Base-by-base conservation (phyloP, 2,113 vertebrate species). In the Canis aureus region DNA sequence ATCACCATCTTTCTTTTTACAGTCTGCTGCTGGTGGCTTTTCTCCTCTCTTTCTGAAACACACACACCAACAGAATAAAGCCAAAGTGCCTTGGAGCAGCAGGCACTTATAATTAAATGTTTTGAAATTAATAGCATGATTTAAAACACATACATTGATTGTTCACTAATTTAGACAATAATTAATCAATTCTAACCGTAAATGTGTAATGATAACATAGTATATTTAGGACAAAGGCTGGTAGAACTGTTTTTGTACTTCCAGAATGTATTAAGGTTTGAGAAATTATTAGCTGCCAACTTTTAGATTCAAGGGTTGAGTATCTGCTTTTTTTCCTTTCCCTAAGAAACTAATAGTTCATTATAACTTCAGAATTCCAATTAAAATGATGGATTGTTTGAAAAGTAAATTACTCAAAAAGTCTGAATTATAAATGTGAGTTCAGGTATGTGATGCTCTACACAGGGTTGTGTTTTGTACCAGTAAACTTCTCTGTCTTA, bases 341-440 rank as follows among this genome's bases (percentile, higher is more conserved):
- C 92, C 93, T 95, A 73, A 84, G 93, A 96, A 97, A 95, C 89
- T 80, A 98, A 74, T 95, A 94, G 96, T 98, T 97, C 95, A 96
- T 98, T 98, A 96, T 97, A 97, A 92, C 95, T 94, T 98, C 95
- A 96, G 87, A 95, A 95, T 95, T 95, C 94, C 97, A 96, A 97
- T 98, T 97, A 98, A 97, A 96, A 96, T 96, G 97, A 98, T 97
- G 95, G 90, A 98, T 97, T 97, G 71, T 94, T 92, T 95, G 94
- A 97, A 88, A 97, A 92, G 87, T 78, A 19, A 84, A 95, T 89
- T 82, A 71, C 80, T 95, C 83, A 93, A 94, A 95, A 80, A 80
- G 67, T 91, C 55, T 97, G 87, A 95, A 92, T 97, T 96, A 97
- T 97, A 82, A 94, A 96, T 96, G 73, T 79, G 94, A 81, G 76